Evolutionary conservation across 2,888 invertebrate genomes (phyloP), one percentile per base, ranked within the genome.

Genomic region (Leucozona laternaria): DNA sequence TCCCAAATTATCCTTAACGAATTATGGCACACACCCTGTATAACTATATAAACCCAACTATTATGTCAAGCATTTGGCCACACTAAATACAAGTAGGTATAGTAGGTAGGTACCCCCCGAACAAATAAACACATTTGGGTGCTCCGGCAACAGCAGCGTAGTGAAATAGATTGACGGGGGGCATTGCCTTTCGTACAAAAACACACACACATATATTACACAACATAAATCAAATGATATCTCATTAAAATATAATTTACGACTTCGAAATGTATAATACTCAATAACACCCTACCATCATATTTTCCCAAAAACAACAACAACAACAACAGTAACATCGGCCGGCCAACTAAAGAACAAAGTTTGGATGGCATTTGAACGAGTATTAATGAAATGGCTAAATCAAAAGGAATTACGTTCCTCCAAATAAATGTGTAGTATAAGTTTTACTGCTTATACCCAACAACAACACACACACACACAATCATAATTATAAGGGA

Each of bases 211-310:
- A 58, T 20, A 62, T 57, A 73, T 82, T 75, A 78, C 64, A 79
- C 64, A 82, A 79, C 86, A 86, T 86, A 86, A 86, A 86, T 86
- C 86, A 86, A 86, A 86, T 86, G 86, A 86, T 86, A 86, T 86
- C 86, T 86, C 86, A 86, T 86, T 86, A 86, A 86, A 86, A 86
- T 86, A 86, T 86, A 86, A 86, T 86, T 86, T 86, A 86, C 79
- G 86, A 86, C 86, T 86, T 86, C 70, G 78, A 86, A 86, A 82
- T 86, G 82, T 86, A 70, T 86, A 82, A 82, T 82, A 82, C 82
- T 71, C 86, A 58, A 75, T 73, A 78, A 68, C 73, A 60, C 81
- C 77, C 80, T 31, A 37, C 53, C 45, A 20, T 43, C 60, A 22
- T 8, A 31, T 31, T 8, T 1, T 28, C 31, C 1, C 55, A 57